Evolutionary conservation across 2,797 vertebrate genomes (phyloP), one percentile per base, ranked within the genome.

Genomic region (Ibycter americanus): DNA sequence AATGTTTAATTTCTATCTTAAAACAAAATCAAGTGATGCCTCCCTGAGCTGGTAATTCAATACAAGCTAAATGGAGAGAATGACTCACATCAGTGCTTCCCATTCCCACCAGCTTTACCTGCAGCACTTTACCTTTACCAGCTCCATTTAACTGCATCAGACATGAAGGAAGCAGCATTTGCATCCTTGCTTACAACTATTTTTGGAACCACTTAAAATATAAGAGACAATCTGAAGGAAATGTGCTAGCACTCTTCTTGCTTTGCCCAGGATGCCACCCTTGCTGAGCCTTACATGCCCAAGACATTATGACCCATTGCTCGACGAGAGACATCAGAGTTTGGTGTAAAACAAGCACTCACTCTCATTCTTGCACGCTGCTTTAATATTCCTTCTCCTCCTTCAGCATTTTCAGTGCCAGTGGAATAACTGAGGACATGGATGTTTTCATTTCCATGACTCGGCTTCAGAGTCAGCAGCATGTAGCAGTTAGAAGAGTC

Each of bases 201-300:
- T 73, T 90, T 74, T 74, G 44, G 83, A 79, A 8, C 25, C 25
- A 21, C 6, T 38, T 62, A 44, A 40, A 66, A 83, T 31, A 26
- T 3, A 25, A 42, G 59, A 67, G 56, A 8, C 7, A 67, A 36
- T 6, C 19, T n/a, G 59, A 27, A 81, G 68, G 65, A 49, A 54
- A 76, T 7, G 25, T 71, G 26, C 44, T 70, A 1, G 46, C 15
- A 8, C 11, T 38, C n/a, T 34, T 49, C 42, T 47, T 27, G 27
- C 72, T 56, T 67, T 88, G 82, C 68, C 79, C 38, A 23, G 0
- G 0, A 14, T 12, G 12, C 23, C 4, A 11, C 38, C 82, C 76
- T 36, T 54, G 51, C 58, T 49, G 79, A 72, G 46, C 3, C 2
- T 17, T 0, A 0, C 36, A 54, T 42, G 47, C 52, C 72, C 0